phyloP scores from a whole-genome alignment of 2,888 invertebrate species.

The Acheta domesticus region DNA sequence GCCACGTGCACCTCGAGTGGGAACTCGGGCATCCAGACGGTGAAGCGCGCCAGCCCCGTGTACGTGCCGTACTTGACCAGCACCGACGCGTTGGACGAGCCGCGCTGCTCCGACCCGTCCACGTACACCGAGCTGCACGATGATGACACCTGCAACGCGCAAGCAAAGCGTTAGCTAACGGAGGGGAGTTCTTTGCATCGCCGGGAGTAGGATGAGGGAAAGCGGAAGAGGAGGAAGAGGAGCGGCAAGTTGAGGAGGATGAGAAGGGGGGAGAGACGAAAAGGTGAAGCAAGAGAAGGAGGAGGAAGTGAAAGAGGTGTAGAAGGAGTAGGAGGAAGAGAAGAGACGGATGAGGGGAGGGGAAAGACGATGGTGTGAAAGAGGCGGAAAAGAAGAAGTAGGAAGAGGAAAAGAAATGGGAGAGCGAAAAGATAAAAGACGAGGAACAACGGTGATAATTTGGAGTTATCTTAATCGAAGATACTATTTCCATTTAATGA shows the following conservation, averaged over 20 bases:
- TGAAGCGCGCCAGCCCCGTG: slow-evolving; percentile 81
- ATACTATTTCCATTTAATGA: too few species aligned
- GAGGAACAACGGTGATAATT: too few species aligned
- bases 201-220: not conserved
- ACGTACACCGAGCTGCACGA: slow-evolving; percentile 95
- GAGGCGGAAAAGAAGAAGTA: slow-evolving; percentile 19
- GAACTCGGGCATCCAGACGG: slow-evolving; percentile 96
- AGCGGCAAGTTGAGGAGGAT: not conserved
- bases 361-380: not conserved
- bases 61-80: slow-evolving; percentile 90
- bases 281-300: slow-evolving; percentile 22
- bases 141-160: slow-evolving; percentile 73
- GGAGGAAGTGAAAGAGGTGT: not conserved
- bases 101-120: slow-evolving; percentile 91
- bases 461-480: too few species aligned
- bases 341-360: too few species aligned
- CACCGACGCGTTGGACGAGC: slow-evolving; percentile 91
- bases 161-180: not conserved
- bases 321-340: slow-evolving; percentile 22
- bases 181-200: not conserved
- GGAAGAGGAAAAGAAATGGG: too few species aligned
- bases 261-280: slow-evolving; percentile 21
- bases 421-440: too few species aligned
- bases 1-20: slow-evolving; percentile 86
- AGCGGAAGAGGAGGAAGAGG: not conserved